phyloP scores from a whole-genome alignment of 2,888 invertebrate genomes.

The Stenotaenia linearis region DNA sequence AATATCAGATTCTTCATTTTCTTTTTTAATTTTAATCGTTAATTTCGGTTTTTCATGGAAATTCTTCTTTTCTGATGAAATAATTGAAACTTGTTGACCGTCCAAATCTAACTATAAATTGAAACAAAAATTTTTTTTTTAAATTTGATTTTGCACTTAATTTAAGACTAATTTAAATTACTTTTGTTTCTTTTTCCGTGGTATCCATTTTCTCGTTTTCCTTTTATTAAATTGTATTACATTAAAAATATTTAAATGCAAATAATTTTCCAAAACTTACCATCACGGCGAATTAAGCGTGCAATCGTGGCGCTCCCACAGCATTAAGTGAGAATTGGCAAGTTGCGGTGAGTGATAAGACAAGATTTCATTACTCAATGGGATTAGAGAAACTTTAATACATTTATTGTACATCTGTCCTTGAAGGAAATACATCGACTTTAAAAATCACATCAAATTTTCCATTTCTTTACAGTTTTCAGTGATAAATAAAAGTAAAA shows the following conservation, averaged over 20 bases:
- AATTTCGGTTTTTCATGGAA: not conserved
- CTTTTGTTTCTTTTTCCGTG: not conserved
- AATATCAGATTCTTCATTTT: not conserved
- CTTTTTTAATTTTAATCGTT: not conserved
- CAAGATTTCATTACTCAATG: not conserved
- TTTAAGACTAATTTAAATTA: not conserved
- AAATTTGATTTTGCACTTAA: not conserved
- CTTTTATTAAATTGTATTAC: not conserved
- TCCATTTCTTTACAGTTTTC: too few species aligned
- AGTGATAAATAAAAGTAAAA: too few species aligned
- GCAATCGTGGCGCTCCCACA: not conserved
- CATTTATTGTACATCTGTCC: not conserved
- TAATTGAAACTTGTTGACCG: not conserved
- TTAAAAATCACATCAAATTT: too few species aligned
- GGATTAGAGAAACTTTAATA: not conserved
- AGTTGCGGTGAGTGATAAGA: not conserved
- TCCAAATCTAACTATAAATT: not conserved
- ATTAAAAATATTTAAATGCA: not conserved
- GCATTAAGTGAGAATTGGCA: not conserved
- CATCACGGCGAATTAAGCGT: not conserved
- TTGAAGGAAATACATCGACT: not conserved
- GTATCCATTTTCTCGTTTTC: not conserved
- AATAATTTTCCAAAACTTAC: not conserved
- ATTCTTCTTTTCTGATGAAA: not conserved
- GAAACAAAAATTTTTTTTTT: not conserved